These are phyloP conservation scores for Centropristis striata DNA, from an alignment of 2,113 vertebrate species.

Conservation along the genomic window DNA sequence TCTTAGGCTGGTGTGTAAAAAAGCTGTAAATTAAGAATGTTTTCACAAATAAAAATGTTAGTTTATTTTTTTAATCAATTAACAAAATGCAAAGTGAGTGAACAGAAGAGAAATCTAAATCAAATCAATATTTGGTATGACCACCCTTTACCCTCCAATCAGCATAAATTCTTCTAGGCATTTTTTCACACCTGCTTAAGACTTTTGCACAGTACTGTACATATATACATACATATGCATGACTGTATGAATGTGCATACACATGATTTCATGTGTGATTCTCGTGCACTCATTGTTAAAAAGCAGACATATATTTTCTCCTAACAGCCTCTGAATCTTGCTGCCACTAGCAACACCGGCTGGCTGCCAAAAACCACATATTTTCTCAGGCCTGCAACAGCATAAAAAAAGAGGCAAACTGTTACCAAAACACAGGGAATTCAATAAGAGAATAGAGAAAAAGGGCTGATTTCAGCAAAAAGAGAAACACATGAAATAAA, in stretches of 20 bases:
- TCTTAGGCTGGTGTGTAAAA: no score
- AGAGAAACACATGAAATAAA: conserved; percentile 30
- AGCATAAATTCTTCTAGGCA: no score
- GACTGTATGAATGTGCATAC: not conserved
- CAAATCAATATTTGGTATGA: no score
- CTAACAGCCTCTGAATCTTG: conserved; percentile 43
- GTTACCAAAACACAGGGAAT: conserved; percentile 44
- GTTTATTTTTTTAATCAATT: no score
- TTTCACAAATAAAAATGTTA: no score
- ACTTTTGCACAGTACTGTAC: no score
- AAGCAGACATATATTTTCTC: conserved; percentile 47
- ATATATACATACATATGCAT: no score
- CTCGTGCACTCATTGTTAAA: conserved; percentile 17
- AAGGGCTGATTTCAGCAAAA: conserved; percentile 41
- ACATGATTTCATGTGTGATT: not conserved
- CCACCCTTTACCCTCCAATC: no score
- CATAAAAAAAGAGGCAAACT: conserved; percentile 43
- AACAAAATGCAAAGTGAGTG: no score
- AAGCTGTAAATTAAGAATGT: no score
- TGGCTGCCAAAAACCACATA: conserved; percentile 53
- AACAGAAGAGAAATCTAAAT: no score
- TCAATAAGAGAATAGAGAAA: conserved; percentile 32
- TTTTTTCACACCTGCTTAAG: no score
- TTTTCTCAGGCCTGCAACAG: conserved; percentile 49
- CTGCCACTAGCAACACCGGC: conserved; percentile 51